phyloP scores from a whole-genome alignment of 2,113 vertebrate species.

The Campylomormyrus numenius region DNA sequence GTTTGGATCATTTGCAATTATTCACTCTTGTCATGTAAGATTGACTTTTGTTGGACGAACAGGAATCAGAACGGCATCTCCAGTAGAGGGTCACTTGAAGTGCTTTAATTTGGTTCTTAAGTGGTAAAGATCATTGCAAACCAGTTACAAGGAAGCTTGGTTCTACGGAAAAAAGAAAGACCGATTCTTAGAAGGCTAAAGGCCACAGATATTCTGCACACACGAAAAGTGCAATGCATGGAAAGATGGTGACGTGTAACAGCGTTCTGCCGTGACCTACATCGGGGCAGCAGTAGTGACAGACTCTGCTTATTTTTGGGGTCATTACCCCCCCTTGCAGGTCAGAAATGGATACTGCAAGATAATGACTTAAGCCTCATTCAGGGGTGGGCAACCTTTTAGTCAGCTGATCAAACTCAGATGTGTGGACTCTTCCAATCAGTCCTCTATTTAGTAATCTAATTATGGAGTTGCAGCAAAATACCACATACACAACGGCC shows the following conservation, averaged over 20 bases:
- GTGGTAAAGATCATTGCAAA: neutral
- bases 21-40: neutral
- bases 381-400: no score
- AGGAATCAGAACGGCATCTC: neutral
- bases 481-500: no score
- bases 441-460: no score
- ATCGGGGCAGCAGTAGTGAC: neutral
- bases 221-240: neutral
- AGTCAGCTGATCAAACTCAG: no score
- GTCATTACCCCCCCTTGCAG: neutral
- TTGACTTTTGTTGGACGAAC: neutral
- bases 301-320: neutral
- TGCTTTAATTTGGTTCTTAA: neutral
- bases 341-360: neutral
- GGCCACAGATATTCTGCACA: neutral
- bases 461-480: no score
- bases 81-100: neutral
- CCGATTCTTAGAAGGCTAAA: neutral
- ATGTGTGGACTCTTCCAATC: no score
- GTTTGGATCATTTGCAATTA: neutral
- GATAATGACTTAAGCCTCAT: neutral
- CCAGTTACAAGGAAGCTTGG: neutral
- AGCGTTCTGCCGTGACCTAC: neutral
- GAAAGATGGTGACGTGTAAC: neutral
- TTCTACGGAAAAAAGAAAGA: neutral